Evolutionary conservation across 2,797 vertebrate genomes (phyloP).

Genomic region (Champsocephalus gunnari): DNA sequence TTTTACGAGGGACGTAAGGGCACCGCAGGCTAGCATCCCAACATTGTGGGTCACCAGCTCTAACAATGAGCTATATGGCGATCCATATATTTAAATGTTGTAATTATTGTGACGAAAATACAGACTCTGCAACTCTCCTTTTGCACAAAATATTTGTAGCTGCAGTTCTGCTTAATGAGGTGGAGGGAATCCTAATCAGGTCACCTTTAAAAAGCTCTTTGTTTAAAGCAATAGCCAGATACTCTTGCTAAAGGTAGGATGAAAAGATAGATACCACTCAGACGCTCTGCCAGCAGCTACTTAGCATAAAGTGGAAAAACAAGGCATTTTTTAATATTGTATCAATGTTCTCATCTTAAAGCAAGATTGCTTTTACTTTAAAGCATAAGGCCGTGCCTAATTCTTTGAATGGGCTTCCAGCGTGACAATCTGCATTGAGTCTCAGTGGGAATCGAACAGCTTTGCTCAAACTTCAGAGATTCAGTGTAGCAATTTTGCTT

Average conservation of each 20-base stretch:
- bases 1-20: no score
- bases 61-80: no score
- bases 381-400: not conserved
- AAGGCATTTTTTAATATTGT: not conserved
- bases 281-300: not conserved
- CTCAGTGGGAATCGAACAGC: not conserved
- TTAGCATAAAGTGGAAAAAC: not conserved
- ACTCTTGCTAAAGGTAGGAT: not conserved
- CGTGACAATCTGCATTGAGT: not conserved
- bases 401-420: not conserved
- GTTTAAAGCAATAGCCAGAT: slow-evolving; percentile 7
- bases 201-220: not conserved
- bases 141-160: not conserved
- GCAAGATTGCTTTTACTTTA: not conserved
- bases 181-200: slow-evolving; percentile 8
- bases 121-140: not conserved
- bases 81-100: no score
- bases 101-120: no score
- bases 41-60: no score
- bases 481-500: not conserved
- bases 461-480: not conserved
- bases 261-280: not conserved
- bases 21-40: no score
- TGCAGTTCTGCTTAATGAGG: slow-evolving; percentile 15
- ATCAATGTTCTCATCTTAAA: not conserved